Evolutionary conservation across 2,113 vertebrate species (phyloP).

Genomic region (Crotalus horridus): DNA sequence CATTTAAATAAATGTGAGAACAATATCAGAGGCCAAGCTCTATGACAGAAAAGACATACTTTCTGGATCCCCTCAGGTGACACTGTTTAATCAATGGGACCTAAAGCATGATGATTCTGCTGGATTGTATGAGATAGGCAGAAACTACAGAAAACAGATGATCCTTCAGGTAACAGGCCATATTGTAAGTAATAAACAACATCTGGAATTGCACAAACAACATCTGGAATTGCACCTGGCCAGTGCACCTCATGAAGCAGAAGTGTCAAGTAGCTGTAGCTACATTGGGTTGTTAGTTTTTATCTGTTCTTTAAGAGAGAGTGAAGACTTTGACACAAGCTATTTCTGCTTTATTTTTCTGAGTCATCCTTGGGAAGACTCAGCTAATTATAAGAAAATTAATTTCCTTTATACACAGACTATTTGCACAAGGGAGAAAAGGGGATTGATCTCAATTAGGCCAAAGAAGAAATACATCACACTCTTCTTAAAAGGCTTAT

Average conservation of each 20-base stretch:
- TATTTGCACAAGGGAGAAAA: background rate
- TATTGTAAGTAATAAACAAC: background rate
- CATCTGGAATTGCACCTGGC: background rate
- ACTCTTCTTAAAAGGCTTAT: conserved; percentile 17
- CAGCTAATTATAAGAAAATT: background rate
- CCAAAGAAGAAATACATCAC: background rate
- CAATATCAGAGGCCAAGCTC: background rate
- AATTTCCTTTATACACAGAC: background rate
- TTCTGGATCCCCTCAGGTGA: background rate
- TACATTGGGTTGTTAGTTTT: background rate
- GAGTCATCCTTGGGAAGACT: background rate
- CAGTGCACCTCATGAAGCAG: background rate
- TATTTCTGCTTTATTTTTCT: background rate
- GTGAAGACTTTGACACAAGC: background rate
- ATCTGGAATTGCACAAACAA: background rate
- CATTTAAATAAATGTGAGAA: background rate
- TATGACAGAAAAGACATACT: background rate
- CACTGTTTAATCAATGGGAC: background rate
- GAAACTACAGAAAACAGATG: background rate
- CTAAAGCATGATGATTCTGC: background rate
- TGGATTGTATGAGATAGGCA: background rate
- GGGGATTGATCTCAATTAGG: conserved; percentile 17
- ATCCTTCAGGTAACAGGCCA: background rate
- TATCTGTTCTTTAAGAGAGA: too few species aligned
- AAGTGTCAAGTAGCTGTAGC: background rate